Conservation (phyloP, 2,113 vertebrate genomes). For the Dendrocopos noguchii region DNA sequence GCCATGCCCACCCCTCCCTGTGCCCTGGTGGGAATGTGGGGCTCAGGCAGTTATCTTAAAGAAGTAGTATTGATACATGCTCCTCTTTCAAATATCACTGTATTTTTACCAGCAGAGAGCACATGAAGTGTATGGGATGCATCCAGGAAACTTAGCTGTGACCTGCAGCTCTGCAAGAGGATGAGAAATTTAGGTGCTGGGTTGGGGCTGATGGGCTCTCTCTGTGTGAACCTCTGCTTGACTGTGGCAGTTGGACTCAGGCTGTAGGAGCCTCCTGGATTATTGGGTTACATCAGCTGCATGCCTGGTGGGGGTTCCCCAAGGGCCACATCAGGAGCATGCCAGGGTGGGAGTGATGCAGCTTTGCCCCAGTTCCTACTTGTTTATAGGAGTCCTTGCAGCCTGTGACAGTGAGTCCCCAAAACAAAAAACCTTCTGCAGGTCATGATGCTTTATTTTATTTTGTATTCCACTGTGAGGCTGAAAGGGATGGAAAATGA, state of each 20-base stretch:
- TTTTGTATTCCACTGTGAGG: neutral
- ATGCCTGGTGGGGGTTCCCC: neutral
- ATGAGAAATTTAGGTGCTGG: neutral
- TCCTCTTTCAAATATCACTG: fast-evolving
- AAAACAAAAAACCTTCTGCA: neutral
- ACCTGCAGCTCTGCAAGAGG: neutral
- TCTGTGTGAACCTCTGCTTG: neutral
- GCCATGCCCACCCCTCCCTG: neutral
- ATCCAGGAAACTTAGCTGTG: neutral
- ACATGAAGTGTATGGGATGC: neutral
- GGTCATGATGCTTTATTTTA: neutral
- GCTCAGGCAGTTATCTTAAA: neutral
- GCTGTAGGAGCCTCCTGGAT: neutral
- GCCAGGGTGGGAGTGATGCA: fast-evolving
- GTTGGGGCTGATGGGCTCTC: neutral
- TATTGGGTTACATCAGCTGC: neutral
- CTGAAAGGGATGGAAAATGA: neutral
- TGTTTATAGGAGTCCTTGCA: neutral
- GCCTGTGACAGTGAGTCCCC: neutral
- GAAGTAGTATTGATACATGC: neutral
- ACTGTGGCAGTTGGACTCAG: fast-evolving
- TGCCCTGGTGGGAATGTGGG: fast-evolving
- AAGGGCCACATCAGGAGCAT: neutral
- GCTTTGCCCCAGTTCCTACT: neutral
- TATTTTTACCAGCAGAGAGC: neutral